Percentiles rank a stretch among this genome's conserved stretches.
These are phyloP conservation scores for Nebria salina DNA, from an alignment of 2,888 invertebrate genomes.

Conservation along the genomic window DNA sequence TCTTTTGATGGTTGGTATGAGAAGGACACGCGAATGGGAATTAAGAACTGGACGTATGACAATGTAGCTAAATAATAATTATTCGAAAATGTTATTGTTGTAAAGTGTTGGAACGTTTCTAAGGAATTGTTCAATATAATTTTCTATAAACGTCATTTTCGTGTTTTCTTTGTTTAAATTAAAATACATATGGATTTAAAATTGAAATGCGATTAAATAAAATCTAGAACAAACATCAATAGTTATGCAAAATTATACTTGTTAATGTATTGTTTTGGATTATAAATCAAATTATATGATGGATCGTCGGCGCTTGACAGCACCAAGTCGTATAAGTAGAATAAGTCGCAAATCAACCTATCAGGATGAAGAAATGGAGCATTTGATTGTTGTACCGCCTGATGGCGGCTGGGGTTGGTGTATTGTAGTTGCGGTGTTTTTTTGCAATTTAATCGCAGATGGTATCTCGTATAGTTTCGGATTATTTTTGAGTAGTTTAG, in stretches of 20 bases:
- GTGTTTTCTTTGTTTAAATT: not conserved
- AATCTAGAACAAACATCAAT: not conserved
- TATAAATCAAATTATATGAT: not conserved
- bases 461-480: slow-evolving; percentile 70
- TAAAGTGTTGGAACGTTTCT: slow-evolving; percentile 7
- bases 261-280: not conserved
- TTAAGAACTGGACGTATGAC: slow-evolving; percentile 38
- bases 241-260: not conserved
- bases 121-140: slow-evolving; percentile 7
- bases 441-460: slow-evolving; percentile 69
- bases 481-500: slow-evolving; percentile 62
- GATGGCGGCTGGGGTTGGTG: slow-evolving; percentile 74
- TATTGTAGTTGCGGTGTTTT: slow-evolving; percentile 66
- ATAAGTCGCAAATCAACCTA: slow-evolving; percentile 25
- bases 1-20: slow-evolving; percentile 54
- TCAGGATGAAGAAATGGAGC: slow-evolving; percentile 30
- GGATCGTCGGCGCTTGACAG: not conserved
- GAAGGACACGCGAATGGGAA: slow-evolving; percentile 52
- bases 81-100: not conserved
- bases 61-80: slow-evolving; percentile 9
- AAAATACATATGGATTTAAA: not conserved
- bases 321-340: slow-evolving; percentile 4
- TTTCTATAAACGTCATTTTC: not conserved
- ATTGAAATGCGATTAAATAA: not conserved
- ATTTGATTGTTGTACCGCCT: slow-evolving; percentile 59